Evolutionary conservation across 2,113 vertebrate genomes (phyloP), one percentile per base, ranked within the genome.

Genomic region (Athene noctua): DNA sequence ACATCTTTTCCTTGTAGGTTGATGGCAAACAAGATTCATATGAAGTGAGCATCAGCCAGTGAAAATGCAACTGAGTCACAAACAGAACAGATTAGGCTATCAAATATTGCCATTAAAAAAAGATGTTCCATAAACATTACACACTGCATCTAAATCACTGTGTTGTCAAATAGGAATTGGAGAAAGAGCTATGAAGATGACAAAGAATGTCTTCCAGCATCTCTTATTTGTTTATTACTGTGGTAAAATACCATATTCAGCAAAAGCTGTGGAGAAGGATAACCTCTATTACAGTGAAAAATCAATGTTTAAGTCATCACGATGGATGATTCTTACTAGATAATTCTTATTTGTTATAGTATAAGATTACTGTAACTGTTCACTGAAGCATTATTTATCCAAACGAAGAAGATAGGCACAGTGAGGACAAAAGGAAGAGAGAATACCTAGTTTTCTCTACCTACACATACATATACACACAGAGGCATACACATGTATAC

Each of bases 11-110:
- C 19, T 78, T 52, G 61, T 82, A 9, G 25, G 55, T 80, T 34
- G 44, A 66, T 91, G 36, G 17, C 52, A 90, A 90, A 54, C 8
- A 86, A 66, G 30, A 67, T 67, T 88, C 46, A 40, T 75, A 82
- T 14, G 25, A 93, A 94, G 74, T 46, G n/a, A 83, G 15, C 54
- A 94, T 65, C 63, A 77, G 5, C 20, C 59, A 86, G 17, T 59
- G 55, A 95, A 92, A 95, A 87, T 51, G 21, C 36, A 74, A 71
- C 59, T 16, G 65, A 92, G 52, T 65, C 27, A 71, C 57, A 96
- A 66, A 51, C 4, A 77, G 40, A 78, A 74, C 17, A 58, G 54
- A 94, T 73, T 75, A 92, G 36, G 36, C 49, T 87, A 86, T 57
- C 34, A 88, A 90, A 88, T 40, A 52, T 9, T 86, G 15, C 12